Percentiles rank a stretch among this genome's conserved stretches.
These are phyloP conservation scores for Callorhinus ursinus DNA, from an alignment of 2,113 vertebrate species.

Conservation along the genomic window DNA sequence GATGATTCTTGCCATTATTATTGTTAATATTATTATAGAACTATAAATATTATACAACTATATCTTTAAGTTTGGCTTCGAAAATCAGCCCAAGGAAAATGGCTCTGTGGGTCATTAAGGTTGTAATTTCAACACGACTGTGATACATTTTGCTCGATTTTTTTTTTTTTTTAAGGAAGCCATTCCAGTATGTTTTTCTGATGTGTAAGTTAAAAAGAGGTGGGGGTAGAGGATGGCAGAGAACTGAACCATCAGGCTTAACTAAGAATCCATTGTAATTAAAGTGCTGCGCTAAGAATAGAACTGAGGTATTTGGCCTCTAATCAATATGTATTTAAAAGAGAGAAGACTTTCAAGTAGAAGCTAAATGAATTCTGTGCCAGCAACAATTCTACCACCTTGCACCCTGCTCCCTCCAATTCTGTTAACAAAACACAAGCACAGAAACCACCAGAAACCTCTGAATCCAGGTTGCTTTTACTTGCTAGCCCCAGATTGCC, in stretches of 20 bases:
- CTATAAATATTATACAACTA: background rate
- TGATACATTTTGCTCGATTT: slow-evolving; percentile 29
- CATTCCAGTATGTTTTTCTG: slow-evolving; percentile 48
- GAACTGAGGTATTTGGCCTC: slow-evolving; percentile 38
- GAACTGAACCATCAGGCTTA: slow-evolving; percentile 49
- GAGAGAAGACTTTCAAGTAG: slow-evolving; percentile 43
- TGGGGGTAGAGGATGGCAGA: background rate
- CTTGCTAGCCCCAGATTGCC: background rate
- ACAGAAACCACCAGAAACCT: background rate
- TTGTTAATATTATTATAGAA: background rate
- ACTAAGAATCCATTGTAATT: slow-evolving; percentile 61
- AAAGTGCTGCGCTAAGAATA: slow-evolving; percentile 64
- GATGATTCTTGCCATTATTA: background rate
- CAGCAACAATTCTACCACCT: background rate
- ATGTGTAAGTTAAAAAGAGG: background rate
- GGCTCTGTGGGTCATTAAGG: background rate
- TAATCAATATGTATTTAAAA: slow-evolving; percentile 71
- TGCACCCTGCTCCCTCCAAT: background rate
- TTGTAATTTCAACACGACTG: background rate
- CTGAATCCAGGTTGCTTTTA: background rate
- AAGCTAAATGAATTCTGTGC: background rate
- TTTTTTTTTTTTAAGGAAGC: background rate
- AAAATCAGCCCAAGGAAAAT: background rate
- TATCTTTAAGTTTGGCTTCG: background rate
- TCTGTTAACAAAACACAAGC: background rate